Conservation (phyloP, 2,797 vertebrate species). For the Phyllotis vaccarum region DNA sequence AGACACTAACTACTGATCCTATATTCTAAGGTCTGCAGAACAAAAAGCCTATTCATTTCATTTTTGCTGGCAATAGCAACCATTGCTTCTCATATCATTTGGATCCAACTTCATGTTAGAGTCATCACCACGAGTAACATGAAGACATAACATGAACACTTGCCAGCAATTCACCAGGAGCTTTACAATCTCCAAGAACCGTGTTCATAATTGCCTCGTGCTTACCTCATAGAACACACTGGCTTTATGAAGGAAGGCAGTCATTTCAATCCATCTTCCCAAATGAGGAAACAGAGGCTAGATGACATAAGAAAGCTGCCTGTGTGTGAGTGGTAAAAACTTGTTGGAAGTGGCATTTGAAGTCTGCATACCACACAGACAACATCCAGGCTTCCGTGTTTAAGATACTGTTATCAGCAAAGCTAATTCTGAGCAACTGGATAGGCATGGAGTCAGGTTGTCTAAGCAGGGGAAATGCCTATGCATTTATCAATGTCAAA, state of each 20-base stretch:
- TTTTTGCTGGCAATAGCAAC: not conserved
- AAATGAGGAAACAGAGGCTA: conserved; percentile 6
- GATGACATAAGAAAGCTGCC: not conserved
- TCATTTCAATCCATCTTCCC: not conserved
- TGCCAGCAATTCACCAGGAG: not conserved
- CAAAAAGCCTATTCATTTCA: not conserved
- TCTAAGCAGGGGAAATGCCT: conserved; percentile 18
- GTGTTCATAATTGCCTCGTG: not conserved
- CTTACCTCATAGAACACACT: not conserved
- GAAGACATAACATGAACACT: not conserved
- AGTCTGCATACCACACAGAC: fast-evolving
- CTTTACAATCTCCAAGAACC: not conserved
- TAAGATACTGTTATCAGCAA: not conserved
- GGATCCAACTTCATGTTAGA: not conserved
- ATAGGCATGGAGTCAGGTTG: not conserved
- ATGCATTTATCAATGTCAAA: conserved; percentile 71
- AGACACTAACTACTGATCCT: conserved; percentile 11
- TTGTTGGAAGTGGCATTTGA: not conserved
- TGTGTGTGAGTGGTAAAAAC: fast-evolving
- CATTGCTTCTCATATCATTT: not conserved
- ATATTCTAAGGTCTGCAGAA: not conserved
- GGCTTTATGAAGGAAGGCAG: not conserved
- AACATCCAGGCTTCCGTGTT: not conserved
- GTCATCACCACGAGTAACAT: not conserved
- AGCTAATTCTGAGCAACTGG: not conserved